Base-by-base conservation (phyloP, 2,797 vertebrate species). In the Gymnothorax reevesii region DNA sequence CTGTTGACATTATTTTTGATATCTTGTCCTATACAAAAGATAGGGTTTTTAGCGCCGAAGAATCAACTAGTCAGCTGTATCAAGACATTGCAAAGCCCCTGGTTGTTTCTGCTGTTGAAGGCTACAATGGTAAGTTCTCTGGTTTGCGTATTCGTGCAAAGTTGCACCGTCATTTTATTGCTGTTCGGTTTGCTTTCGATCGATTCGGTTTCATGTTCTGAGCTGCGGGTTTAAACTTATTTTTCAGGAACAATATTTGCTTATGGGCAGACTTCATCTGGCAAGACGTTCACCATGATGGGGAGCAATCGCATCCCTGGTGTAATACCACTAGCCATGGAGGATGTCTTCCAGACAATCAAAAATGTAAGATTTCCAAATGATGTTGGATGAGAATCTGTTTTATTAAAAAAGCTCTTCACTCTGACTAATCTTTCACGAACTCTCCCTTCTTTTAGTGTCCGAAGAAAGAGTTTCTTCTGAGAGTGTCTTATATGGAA, bases 221-320 rank as follows among this genome's bases (percentile, higher is more conserved):
- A 57, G 52, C 55, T n/a, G 12, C 49, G 10, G 20, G 22, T 20
- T 83, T 57, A 52, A 42, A 64, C 42, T 8, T 8, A n/a, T 75
- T 17, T 90, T 87, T 2, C 84, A 99, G 98, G 99, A 57, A 99
- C 98, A 0, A 97, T 99, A 92, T 99, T 99, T 95, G 98, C 99
- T 17, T 99, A 99, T 0, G 98, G 98, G 0, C 98, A 99, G 89
- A 99, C 98, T 0, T 97, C 97, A 4, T 99, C 98, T 1, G 99
- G 98, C 79, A 99, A 99, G 94, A 99, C 98, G 0, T 98, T 99
- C 57, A 98, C 98, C 0, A 99, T 99, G 97, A 98, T 99, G 97
- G 98, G 98, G 3, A 95, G 92, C 1, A 89, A 95, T 62, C 91
- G 91, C 55, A 92, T 88, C 52, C 90, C 94, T 17, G 98, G 98